These are phyloP conservation scores for Psylliodes chrysocephalus DNA, from an alignment of 2,888 invertebrate genomes.

Conservation along the genomic window DNA sequence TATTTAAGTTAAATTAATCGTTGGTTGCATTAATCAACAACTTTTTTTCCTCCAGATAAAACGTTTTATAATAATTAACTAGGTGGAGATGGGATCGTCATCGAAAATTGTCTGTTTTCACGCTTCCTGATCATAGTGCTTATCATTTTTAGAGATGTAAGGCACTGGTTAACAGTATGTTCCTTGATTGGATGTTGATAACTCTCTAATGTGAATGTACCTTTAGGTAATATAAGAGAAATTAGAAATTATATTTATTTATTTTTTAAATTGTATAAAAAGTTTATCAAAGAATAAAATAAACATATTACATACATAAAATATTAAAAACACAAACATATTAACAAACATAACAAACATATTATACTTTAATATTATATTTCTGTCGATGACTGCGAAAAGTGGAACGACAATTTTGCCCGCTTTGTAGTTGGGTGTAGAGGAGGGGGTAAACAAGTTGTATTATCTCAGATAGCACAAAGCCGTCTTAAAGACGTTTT, in stretches of 20 bases:
- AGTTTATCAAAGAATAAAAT: too few relatives aligned
- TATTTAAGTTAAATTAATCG: slow-evolving; percentile 59
- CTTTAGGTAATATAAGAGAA: background rate
- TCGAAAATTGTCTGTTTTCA: slow-evolving; percentile 22
- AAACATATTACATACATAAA: too few relatives aligned
- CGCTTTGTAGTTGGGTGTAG: too few relatives aligned
- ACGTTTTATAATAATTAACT: slow-evolving; percentile 55
- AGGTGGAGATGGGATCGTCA: slow-evolving; percentile 35
- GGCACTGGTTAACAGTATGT: slow-evolving; percentile 21
- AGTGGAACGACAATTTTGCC: too few relatives aligned
- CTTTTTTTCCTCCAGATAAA: slow-evolving; percentile 42
- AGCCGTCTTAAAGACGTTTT: too few relatives aligned
- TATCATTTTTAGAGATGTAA: slow-evolving; percentile 27
- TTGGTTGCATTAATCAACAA: slow-evolving; percentile 53
- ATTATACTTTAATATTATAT: too few relatives aligned
- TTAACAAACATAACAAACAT: too few relatives aligned
- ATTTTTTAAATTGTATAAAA: too few relatives aligned
- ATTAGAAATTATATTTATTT: background rate
- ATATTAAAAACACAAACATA: too few relatives aligned
- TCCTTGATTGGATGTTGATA: slow-evolving; percentile 15
- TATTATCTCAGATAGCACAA: too few relatives aligned
- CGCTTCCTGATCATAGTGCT: slow-evolving; percentile 22
- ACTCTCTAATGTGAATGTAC: background rate
- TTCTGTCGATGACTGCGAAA: too few relatives aligned
- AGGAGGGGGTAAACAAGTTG: too few relatives aligned